These are phyloP conservation scores for Trichoplusia ni DNA, from an alignment of 1,140 invertebrate species.

Conservation along the genomic window DNA sequence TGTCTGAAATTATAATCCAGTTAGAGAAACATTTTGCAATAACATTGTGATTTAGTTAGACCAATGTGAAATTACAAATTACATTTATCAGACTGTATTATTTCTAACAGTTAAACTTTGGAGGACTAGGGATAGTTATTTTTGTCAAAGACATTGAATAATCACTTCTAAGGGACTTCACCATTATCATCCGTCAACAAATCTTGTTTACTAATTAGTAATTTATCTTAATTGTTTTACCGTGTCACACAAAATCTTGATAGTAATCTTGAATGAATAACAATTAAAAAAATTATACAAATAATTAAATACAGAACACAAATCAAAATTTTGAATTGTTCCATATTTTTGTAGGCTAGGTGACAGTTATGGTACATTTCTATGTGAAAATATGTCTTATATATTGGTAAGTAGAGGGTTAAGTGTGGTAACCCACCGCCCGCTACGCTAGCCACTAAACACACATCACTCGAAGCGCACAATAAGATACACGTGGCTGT, in stretches of 20 bases:
- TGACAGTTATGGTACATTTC: too few relatives aligned
- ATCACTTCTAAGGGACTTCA: background rate
- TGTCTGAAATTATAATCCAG: conserved; percentile 8
- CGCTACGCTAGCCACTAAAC: conserved; percentile 20
- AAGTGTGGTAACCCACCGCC: background rate
- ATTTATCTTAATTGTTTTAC: too few relatives aligned
- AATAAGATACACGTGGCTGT: conserved; percentile 67
- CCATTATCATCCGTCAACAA: background rate
- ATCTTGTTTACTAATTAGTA: too few relatives aligned
- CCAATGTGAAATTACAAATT: background rate
- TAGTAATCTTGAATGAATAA: too few relatives aligned
- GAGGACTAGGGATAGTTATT: conserved; percentile 8
- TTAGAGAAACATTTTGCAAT: conserved; percentile 17
- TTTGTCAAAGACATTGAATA: too few relatives aligned
- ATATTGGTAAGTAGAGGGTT: too few relatives aligned
- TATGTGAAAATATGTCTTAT: too few relatives aligned
- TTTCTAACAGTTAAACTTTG: conserved; percentile 16
- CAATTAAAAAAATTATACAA: too few relatives aligned
- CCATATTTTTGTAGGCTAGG: too few relatives aligned
- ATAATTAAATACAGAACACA: too few relatives aligned
- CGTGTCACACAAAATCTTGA: too few relatives aligned
- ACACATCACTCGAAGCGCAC: conserved; percentile 43
- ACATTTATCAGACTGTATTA: conserved; percentile 23
- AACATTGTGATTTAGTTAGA: background rate
- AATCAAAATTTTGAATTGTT: too few relatives aligned